Base-by-base conservation (phyloP, 2,888 invertebrate genomes). In the Epistrophella euchroma region DNA sequence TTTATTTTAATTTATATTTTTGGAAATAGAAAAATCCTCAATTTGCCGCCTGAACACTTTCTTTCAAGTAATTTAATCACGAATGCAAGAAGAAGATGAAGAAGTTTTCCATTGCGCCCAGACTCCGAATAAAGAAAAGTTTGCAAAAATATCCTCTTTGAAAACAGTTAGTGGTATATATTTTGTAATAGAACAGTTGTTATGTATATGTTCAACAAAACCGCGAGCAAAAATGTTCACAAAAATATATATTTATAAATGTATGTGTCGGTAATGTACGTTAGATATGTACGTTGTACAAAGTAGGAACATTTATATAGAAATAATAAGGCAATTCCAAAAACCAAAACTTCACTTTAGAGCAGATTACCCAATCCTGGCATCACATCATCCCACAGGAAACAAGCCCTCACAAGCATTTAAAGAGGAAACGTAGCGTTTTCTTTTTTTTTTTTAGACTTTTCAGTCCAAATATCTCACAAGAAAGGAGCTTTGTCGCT, bases 1-100 rank as follows among this genome's bases (percentile, higher is more conserved):
- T 52, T 43, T 62, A 50, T 56, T 17, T 52, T 32, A 64, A 64
- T 47, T 80, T 10, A 2, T 35, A 22, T 40, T 40, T 9, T 66
- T 17, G 25, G 43, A 64, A 70, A 79, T 64, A 66, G 66, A 68
- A 76, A 84, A 85, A 66, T 85, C 76, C 76, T 62, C 85, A 85
- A 85, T 85, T 85, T 85, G 17, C 80, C 80, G 80, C 85, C 25
- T 85, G 85, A 85, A 80, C 85, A 85, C 85, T 80, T 76, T 73
- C 55, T 11, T 73, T 80, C 75, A 73, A 56, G 58, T 80, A 80
- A 80, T 80, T 85, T 76, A 80, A 80, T 76, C 75, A 85, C 50
- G 68, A 76, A 72, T 56, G 28, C 68, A 72, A 32, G 55, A 47
- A 66, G 52, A 47, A 75, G 45, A 72, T 4, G 28, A 32, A 75